Evolutionary conservation across 2,888 invertebrate species (phyloP).

Genomic region (Prostheceraeus crozeri): DNA sequence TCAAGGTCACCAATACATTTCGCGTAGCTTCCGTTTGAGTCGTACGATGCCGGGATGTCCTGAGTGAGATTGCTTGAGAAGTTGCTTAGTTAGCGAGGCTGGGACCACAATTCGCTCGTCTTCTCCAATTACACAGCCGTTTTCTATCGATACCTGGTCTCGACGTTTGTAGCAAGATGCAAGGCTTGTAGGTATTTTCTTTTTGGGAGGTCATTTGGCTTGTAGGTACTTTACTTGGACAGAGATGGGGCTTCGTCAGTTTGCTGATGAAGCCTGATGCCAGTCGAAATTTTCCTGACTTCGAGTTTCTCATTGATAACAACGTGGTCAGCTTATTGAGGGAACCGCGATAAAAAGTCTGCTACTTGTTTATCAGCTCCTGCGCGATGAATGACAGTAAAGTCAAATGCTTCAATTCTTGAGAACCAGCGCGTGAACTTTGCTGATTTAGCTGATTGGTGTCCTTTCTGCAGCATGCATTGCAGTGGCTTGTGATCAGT

Average conservation of each 20-base stretch:
- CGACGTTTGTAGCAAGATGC: background rate
- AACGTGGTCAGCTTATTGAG: too few relatives aligned
- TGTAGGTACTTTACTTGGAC: constrained; percentile 12
- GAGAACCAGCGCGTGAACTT: constrained; percentile 7
- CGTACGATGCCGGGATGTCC: constrained; percentile 29
- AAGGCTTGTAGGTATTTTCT: background rate
- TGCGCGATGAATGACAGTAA: background rate
- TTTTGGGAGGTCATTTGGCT: constrained; percentile 7
- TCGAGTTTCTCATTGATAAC: too few relatives aligned
- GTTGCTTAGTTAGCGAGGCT: background rate
- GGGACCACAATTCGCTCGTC: constrained; percentile 17
- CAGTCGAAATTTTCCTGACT: too few relatives aligned
- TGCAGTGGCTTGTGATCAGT: constrained; percentile 1
- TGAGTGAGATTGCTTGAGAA: constrained; percentile 3
- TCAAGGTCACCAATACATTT: constrained; percentile 12
- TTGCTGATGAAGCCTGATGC: background rate
- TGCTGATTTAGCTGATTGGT: background rate
- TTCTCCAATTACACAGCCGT: background rate
- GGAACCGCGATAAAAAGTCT: background rate
- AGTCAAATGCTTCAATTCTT: background rate
- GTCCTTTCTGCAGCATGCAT: background rate
- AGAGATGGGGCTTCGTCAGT: constrained; percentile 1
- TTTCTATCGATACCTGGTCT: background rate
- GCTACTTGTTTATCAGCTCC: background rate
- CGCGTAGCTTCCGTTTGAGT: constrained; percentile 5